These are phyloP conservation scores for Drosophila bipectinata DNA, from an alignment of 1,140 invertebrate genomes.

Conservation along the genomic window DNA sequence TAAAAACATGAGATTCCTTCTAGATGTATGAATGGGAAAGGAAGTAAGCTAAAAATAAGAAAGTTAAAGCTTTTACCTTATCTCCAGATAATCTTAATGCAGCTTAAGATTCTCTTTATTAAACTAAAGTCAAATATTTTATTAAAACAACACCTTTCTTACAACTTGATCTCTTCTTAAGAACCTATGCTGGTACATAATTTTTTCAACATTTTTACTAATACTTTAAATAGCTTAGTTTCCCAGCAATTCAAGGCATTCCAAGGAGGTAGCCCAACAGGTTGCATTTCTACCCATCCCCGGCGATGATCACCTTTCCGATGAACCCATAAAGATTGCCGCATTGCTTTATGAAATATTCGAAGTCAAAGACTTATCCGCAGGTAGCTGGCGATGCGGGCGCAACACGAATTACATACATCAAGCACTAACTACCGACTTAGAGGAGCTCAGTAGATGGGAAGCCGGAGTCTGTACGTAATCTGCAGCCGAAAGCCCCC, in stretches of 20 bases:
- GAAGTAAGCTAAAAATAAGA: neutral
- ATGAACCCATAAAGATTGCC: slow-evolving; percentile 79
- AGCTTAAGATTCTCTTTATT: neutral
- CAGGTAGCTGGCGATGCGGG: slow-evolving; percentile 73
- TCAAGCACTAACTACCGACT: slow-evolving; percentile 81
- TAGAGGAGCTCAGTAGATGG: slow-evolving; percentile 38
- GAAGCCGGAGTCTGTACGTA: slow-evolving; percentile 51
- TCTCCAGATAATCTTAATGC: neutral
- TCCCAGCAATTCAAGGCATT: slow-evolving; percentile 47
- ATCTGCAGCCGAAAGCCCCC: slow-evolving; percentile 68
- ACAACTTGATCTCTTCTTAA: neutral
- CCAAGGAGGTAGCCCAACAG: slow-evolving; percentile 56
- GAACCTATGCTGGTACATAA: neutral
- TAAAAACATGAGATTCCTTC: slow-evolving; percentile 12
- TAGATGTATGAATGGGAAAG: slow-evolving; percentile 17
- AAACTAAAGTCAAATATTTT: too few relatives aligned
- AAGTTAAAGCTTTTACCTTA: neutral
- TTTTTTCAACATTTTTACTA: slow-evolving; percentile 7
- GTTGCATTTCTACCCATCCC: slow-evolving; percentile 60
- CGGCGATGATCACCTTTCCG: slow-evolving; percentile 73
- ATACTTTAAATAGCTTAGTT: slow-evolving; percentile 20
- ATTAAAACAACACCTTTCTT: neutral
- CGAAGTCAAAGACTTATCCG: slow-evolving; percentile 38
- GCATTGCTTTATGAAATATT: slow-evolving; percentile 77
- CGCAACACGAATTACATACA: slow-evolving; percentile 81